Evolutionary conservation across 1,140 invertebrate species (phyloP).

Genomic region (Nasonia longicornis): DNA sequence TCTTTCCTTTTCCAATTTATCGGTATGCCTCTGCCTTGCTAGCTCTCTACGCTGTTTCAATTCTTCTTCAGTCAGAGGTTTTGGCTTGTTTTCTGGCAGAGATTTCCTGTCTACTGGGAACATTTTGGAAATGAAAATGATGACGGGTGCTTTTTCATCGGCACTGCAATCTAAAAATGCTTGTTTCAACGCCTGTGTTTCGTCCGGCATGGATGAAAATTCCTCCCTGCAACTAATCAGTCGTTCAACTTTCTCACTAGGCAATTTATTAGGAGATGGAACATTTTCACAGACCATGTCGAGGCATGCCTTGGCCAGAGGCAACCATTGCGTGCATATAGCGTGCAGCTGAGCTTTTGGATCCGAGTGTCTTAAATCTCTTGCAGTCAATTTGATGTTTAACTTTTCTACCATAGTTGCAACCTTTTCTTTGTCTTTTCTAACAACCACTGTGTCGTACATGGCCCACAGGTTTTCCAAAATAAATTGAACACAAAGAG

Average conservation of each 20-base stretch:
- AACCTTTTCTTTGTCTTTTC: constrained; percentile 86
- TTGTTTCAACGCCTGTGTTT: constrained; percentile 81
- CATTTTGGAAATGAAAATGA: constrained; percentile 97
- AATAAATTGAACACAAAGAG: constrained; percentile 95
- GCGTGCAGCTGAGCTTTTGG: constrained; percentile 82
- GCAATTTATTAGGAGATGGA: constrained; percentile 84
- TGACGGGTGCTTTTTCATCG: constrained; percentile 77
- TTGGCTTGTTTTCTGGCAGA: constrained; percentile 80
- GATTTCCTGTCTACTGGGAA: constrained; percentile 81
- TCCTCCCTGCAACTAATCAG: constrained; percentile 71
- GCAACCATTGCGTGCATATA: constrained; percentile 90
- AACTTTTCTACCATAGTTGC: constrained; percentile 86
- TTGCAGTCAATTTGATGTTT: constrained; percentile 80
- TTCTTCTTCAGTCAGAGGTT: constrained; percentile 81
- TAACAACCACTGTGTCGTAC: constrained; percentile 84
- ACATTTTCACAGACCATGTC: constrained; percentile 85
- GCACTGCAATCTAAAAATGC: constrained; percentile 82
- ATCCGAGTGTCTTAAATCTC: constrained; percentile 86
- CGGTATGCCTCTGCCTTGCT: constrained; percentile 75
- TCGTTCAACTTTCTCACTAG: constrained; percentile 77
- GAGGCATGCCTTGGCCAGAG: constrained; percentile 83
- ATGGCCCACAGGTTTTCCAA: constrained; percentile 94
- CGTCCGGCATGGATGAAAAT: constrained; percentile 77
- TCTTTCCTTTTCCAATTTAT: constrained; percentile 59
- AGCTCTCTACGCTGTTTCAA: constrained; percentile 78